These are phyloP conservation scores for Apocrypta bakeri DNA, from an alignment of 1,140 invertebrate species.

Conservation along the genomic window DNA sequence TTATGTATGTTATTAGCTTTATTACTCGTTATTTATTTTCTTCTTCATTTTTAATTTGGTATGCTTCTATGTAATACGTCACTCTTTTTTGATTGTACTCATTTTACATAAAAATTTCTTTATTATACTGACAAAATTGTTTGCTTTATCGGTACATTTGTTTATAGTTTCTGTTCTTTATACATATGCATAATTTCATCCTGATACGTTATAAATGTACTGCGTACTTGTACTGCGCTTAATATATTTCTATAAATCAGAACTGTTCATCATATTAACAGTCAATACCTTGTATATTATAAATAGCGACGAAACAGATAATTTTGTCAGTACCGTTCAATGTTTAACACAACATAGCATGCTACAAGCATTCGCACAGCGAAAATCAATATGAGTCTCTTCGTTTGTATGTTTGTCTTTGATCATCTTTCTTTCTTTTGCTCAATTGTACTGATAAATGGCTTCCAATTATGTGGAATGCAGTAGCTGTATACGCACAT, in stretches of 20 bases:
- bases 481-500: neutral
- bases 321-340: slow-evolving; percentile 19
- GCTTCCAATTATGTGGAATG: slow-evolving; percentile 23
- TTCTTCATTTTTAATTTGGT: slow-evolving; percentile 26
- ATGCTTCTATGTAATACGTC: slow-evolving; percentile 16
- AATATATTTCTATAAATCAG: neutral
- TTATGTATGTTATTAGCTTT: neutral
- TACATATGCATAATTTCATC: neutral
- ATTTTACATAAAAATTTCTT: neutral
- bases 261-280: neutral
- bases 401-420: neutral
- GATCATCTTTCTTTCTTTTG: neutral
- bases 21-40: slow-evolving; percentile 2
- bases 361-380: slow-evolving; percentile 4
- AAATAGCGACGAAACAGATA: neutral
- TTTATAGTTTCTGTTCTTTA: neutral
- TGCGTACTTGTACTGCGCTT: neutral
- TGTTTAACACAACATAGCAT: slow-evolving; percentile 19
- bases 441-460: slow-evolving; percentile 1
- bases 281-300: neutral
- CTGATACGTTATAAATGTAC: neutral
- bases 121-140: slow-evolving; percentile 6
- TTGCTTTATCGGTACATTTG: slow-evolving; percentile 6
- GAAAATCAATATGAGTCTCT: neutral
- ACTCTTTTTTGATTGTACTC: slow-evolving; percentile 31